phyloP scores from a whole-genome alignment of 2,797 vertebrate genomes.

The Schizopygopsis pylzovi region DNA sequence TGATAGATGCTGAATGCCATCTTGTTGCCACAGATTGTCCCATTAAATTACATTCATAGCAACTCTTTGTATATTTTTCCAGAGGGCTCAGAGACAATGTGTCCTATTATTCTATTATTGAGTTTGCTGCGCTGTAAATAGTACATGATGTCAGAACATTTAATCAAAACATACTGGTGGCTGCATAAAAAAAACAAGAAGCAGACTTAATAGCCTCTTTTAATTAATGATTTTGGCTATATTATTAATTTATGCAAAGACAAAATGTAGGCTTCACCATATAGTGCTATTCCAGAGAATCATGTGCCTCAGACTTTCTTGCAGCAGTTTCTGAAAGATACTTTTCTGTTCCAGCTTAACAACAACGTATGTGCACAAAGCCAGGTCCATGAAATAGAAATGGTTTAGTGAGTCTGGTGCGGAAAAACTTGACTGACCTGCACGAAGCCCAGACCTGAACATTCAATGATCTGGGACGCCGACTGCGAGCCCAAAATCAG shows the following conservation, averaged over 20 bases:
- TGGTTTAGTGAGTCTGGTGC: slow-evolving; percentile 10
- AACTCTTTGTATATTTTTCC: slow-evolving; percentile 25
- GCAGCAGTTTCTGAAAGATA: neutral
- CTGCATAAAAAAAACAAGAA: neutral
- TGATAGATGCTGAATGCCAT: slow-evolving; percentile 25
- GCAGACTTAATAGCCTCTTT: neutral
- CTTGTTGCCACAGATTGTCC: slow-evolving; percentile 40
- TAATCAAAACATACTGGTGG: slow-evolving; percentile 43
- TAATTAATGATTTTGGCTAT: neutral
- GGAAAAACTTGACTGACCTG: neutral
- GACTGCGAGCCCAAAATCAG: neutral
- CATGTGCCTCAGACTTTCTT: neutral
- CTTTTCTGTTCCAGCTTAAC: neutral
- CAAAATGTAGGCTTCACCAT: neutral
- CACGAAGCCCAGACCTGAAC: neutral
- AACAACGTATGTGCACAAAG: neutral
- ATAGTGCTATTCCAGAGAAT: neutral
- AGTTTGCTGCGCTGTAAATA: slow-evolving; percentile 12
- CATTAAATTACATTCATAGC: slow-evolving; percentile 33
- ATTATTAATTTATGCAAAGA: neutral
- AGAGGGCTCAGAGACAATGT: slow-evolving; percentile 18
- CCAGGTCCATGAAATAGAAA: slow-evolving; percentile 17
- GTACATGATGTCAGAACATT: slow-evolving; percentile 18
- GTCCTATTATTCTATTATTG: slow-evolving; percentile 31
- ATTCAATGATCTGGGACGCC: neutral